Base-by-base conservation (phyloP, 2,797 vertebrate species). In the Liasis olivaceus region DNA sequence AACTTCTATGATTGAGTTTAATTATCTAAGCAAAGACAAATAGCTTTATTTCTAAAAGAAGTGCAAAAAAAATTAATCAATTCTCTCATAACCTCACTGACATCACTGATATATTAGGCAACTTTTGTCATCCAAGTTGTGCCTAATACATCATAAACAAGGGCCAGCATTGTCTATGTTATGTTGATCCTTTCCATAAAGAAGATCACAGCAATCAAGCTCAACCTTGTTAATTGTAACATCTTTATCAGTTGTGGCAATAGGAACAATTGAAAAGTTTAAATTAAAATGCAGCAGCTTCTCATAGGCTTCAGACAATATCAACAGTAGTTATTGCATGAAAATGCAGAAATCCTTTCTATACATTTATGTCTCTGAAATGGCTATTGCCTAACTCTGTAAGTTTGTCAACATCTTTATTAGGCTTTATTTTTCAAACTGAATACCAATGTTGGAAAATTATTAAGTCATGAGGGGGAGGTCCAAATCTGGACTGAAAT, bases 151-250 rank as follows among this genome's bases (percentile, higher is more conserved):
- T 85, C 93, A 36, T 62, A 47, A 62, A 69, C 8, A 2, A 93
- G 58, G 93, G 85, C 89, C 1, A 12, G 26, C 54, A 88, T 2
- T n/a, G 64, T 72, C 47, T 86, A 22, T 5, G 0, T 59, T 85
- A 36, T 22, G 88, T 47, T 81, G 60, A 1, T 17, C 85, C 60
- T 69, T 91, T 93, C 85, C 36, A 66, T 3, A 92, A 95, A 87
- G 60, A 87, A 24, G 85, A 94, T 87, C 60, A 64, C 12, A 2
- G 77, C 56, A 77, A 91, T 90, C 81, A 81, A 47, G 13, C 81
- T 93, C 93, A 51, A 58, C 15, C 24, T 85, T 94, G 94, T 89
- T 93, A 92, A 94, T 91, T 92, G 63, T 63, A 77, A 86, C 85
- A 90, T 66, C 60, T 77, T 89, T 64, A 62, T 89, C 54, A 85